A percentile compares a stretch with the other conserved stretches of the same genome.
These are phyloP conservation scores for Notolabrus celidotus DNA, from an alignment of 2,797 vertebrate species.

Conservation along the genomic window DNA sequence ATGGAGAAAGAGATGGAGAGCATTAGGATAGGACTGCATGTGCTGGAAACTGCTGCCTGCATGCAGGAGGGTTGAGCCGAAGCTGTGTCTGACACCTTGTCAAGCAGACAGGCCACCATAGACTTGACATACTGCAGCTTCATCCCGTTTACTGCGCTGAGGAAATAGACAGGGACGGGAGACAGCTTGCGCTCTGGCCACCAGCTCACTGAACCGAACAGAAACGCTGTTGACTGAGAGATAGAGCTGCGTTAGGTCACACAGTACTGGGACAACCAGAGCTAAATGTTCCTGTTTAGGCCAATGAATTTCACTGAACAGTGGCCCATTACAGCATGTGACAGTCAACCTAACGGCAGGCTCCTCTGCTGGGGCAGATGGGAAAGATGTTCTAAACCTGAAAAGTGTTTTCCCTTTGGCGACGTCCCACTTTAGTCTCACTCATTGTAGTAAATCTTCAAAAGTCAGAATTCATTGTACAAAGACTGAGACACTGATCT, in stretches of 20 bases:
- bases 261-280: slow-evolving; percentile 64
- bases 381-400: slow-evolving; percentile 25
- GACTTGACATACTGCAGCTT: slow-evolving; percentile 83
- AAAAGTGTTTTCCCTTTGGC: slow-evolving; percentile 29
- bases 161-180: slow-evolving; percentile 81
- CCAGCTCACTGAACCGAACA: slow-evolving; percentile 75
- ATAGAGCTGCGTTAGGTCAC: slow-evolving; percentile 73
- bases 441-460: slow-evolving; percentile 20
- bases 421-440: slow-evolving; percentile 14
- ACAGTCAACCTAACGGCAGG: slow-evolving; percentile 52
- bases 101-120: slow-evolving; percentile 77
- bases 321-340: slow-evolving; percentile 73
- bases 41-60: slow-evolving; percentile 57
- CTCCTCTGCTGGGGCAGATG: slow-evolving; percentile 36
- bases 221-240: slow-evolving; percentile 73
- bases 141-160: slow-evolving; percentile 76
- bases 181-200: slow-evolving; percentile 79
- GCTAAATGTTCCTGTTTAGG: slow-evolving; percentile 65
- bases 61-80: slow-evolving; percentile 51
- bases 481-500: not conserved
- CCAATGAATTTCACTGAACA: slow-evolving; percentile 70
- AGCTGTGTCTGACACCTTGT: slow-evolving; percentile 81
- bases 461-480: not conserved
- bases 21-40: slow-evolving; percentile 47
- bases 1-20: slow-evolving; percentile 52